These are phyloP conservation scores for Scyliorhinus canicula DNA, from an alignment of 2,797 vertebrate species.

Conservation along the genomic window DNA sequence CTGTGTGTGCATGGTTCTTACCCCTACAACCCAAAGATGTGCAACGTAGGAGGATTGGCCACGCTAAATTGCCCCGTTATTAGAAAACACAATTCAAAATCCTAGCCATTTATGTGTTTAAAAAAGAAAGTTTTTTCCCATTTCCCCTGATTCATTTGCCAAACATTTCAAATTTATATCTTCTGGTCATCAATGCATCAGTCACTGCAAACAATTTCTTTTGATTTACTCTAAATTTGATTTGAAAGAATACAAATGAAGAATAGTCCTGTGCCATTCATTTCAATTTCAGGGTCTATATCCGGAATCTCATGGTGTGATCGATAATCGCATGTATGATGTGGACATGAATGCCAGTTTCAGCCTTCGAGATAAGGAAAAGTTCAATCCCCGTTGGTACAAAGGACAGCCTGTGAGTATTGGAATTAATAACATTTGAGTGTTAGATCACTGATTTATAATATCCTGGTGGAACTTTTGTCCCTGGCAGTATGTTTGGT, in stretches of 20 bases:
- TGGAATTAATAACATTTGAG: not conserved
- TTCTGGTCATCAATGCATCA: not conserved
- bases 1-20: no score
- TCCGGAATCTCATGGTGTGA: slow-evolving; percentile 91
- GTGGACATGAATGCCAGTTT: slow-evolving; percentile 63
- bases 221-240: not conserved
- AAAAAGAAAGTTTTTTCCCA: not conserved
- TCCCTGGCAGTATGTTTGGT: not conserved
- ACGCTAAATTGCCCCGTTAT: no score
- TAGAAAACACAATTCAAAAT: no score
- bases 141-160: not conserved
- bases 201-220: not conserved
- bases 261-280: not conserved
- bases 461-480: not conserved
- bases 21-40: no score
- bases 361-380: slow-evolving; percentile 64
- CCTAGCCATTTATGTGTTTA: not conserved
- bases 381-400: slow-evolving; percentile 73
- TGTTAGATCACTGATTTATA: not conserved
- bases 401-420: slow-evolving; percentile 83
- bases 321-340: slow-evolving; percentile 96
- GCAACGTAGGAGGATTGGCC: no score
- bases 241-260: not conserved
- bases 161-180: not conserved
- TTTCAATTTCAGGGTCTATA: slow-evolving; percentile 77